These are phyloP conservation scores for Drosophila villosipedis DNA, from an alignment of 2,888 invertebrate species.

Conservation along the genomic window DNA sequence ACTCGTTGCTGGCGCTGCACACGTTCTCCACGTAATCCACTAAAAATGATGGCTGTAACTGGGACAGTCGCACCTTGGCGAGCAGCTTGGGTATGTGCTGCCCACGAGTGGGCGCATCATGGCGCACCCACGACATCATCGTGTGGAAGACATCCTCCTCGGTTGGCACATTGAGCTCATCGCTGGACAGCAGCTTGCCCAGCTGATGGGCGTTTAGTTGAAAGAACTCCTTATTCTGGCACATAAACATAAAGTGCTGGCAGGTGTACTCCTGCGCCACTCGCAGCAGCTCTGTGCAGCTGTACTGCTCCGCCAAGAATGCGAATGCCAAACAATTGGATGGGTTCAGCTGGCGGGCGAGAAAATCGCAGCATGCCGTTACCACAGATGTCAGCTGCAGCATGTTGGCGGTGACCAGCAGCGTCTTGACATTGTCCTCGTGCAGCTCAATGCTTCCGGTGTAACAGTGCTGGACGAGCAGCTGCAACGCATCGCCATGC, in stretches of 20 bases:
- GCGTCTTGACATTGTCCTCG: constrained; percentile 95
- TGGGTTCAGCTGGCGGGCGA: constrained; percentile 92
- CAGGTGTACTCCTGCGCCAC: constrained; percentile 94
- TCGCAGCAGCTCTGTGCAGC: constrained; percentile 92
- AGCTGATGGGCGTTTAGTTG: constrained; percentile 91
- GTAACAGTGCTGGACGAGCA: constrained; percentile 95
- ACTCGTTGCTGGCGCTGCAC: constrained; percentile 88
- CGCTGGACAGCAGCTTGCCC: constrained; percentile 91
- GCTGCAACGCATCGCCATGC: constrained; percentile 93
- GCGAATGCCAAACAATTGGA: constrained; percentile 97
- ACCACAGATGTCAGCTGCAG: constrained; percentile 94
- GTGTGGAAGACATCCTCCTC: constrained; percentile 96
- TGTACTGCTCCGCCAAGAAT: constrained; percentile 96
- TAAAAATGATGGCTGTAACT: constrained; percentile 94
- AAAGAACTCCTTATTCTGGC: constrained; percentile 85
- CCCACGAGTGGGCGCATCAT: constrained; percentile 90
- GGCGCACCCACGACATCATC: constrained; percentile 94
- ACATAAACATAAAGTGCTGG: constrained; percentile 91
- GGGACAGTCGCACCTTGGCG: constrained; percentile 92
- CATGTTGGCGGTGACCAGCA: constrained; percentile 94
- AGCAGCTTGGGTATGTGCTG: constrained; percentile 90
- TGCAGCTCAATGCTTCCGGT: constrained; percentile 91
- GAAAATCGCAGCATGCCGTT: constrained; percentile 94
- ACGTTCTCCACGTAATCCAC: constrained; percentile 93
- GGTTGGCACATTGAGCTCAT: constrained; percentile 95